phyloP scores from a whole-genome alignment of 2,797 vertebrate genomes.

The Mus spretus region DNA sequence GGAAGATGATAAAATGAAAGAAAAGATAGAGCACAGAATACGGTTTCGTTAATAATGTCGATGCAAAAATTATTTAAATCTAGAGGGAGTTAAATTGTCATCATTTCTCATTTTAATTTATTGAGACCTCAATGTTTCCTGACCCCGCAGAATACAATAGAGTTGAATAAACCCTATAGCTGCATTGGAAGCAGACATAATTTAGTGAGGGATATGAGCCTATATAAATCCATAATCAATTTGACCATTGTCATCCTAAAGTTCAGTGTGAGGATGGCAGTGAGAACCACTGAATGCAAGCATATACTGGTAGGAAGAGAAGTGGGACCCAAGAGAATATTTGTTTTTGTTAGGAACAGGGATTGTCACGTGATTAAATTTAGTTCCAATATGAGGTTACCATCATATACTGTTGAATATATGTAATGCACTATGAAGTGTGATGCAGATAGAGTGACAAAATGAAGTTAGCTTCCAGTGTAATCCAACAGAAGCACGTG shows the following conservation, averaged over 20 bases:
- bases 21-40: not conserved
- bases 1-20: not conserved
- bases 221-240: not conserved
- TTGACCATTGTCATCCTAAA: not conserved
- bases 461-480: constrained; percentile 8
- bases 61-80: constrained; percentile 55
- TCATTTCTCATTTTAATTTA: constrained; percentile 67
- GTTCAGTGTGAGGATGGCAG: not conserved
- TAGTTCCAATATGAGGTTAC: not conserved
- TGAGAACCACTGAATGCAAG: not conserved
- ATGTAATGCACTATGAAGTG: not conserved
- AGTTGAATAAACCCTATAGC: constrained; percentile 6
- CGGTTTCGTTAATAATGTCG: not conserved
- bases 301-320: not conserved
- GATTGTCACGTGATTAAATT: constrained; percentile 11
- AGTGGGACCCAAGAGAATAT: not conserved
- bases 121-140: constrained; percentile 21
- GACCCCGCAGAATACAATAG: not conserved
- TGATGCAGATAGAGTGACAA: constrained; percentile 4
- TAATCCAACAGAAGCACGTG: not conserved
- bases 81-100: constrained; percentile 31
- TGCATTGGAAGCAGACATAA: constrained; percentile 34
- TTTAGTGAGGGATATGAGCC: constrained; percentile 4
- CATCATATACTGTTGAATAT: not conserved
- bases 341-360: not conserved